These are phyloP conservation scores for Isichthys henryi DNA, from an alignment of 2,113 vertebrate species.

Conservation along the genomic window DNA sequence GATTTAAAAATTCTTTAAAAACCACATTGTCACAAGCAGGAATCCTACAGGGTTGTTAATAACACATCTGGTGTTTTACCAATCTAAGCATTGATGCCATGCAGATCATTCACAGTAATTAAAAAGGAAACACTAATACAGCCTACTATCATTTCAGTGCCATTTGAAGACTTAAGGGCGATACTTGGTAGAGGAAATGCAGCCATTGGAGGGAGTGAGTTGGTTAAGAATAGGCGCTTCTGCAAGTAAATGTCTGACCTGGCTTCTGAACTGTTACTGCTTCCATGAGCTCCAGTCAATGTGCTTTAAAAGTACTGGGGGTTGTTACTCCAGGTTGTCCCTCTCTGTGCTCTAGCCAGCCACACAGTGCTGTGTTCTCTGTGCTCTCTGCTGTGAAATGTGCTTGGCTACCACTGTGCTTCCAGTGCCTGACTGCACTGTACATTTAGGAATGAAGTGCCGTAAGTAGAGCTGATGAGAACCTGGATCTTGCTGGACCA, in stretches of 20 bases:
- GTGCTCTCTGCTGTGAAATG: neutral
- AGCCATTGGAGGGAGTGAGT: neutral
- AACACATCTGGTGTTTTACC: neutral
- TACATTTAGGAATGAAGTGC: neutral
- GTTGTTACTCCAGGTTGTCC: neutral
- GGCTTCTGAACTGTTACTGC: neutral
- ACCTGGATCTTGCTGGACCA: neutral
- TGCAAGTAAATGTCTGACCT: neutral
- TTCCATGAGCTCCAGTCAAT: neutral
- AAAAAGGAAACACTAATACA: conserved; percentile 1
- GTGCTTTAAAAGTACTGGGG: neutral
- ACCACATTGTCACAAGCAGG: neutral
- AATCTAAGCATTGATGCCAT: conserved; percentile 11
- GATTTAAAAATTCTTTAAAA: neutral
- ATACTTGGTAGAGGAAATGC: neutral
- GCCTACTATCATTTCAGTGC: neutral
- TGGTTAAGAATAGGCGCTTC: neutral
- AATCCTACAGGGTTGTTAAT: neutral
- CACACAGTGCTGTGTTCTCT: neutral
- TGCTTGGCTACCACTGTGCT: neutral
- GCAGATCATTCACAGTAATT: conserved; percentile 16
- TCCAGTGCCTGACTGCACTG: neutral
- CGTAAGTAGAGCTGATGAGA: neutral
- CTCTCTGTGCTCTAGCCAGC: neutral
- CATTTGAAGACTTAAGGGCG: neutral